phyloP scores from a whole-genome alignment of 2,888 invertebrate species.

The Cataglyphis rosenhaueri region DNA sequence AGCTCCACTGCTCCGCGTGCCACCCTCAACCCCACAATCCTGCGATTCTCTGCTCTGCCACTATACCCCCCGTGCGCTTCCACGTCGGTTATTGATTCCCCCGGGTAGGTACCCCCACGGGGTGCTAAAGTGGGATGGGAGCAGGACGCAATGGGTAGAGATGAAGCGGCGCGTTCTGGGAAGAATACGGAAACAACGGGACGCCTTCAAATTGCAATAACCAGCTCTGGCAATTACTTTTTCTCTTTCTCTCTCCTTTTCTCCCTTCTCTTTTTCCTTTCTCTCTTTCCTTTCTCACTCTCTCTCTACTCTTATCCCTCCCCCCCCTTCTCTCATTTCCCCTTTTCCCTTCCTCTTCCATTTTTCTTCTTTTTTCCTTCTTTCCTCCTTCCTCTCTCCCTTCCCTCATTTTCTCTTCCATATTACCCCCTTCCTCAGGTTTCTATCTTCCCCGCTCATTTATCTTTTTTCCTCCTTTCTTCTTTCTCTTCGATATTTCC shows the following conservation, averaged over 20 bases:
- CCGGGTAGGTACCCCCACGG: constrained; percentile 81
- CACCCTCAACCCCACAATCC: constrained; percentile 67
- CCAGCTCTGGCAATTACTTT: constrained; percentile 63
- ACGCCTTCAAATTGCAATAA: constrained; percentile 63
- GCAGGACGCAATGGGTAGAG: constrained; percentile 60
- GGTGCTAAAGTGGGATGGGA: constrained; percentile 67
- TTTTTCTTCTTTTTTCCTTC: not conserved
- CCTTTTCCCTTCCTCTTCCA: not conserved
- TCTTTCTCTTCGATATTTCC: not conserved
- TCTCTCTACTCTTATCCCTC: not conserved
- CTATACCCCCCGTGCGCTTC: constrained; percentile 70
- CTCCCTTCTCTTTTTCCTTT: no score
- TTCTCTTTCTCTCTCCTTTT: not conserved
- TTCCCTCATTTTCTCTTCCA: not conserved
- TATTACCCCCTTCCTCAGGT: not conserved
- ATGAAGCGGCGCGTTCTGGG: constrained; percentile 54
- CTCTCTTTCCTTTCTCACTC: not conserved
- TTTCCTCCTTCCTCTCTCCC: not conserved
- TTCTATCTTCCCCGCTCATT: not conserved
- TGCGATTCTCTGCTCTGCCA: constrained; percentile 55
- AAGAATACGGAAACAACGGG: constrained; percentile 48
- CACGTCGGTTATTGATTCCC: constrained; percentile 85
- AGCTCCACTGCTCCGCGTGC: constrained; percentile 75
- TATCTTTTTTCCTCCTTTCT: not conserved
- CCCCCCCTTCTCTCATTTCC: not conserved